Percentiles rank a stretch among this genome's conserved stretches.
Evolutionary conservation across 2,888 invertebrate genomes (phyloP).

Genomic region (Eristalinus sepulchralis): DNA sequence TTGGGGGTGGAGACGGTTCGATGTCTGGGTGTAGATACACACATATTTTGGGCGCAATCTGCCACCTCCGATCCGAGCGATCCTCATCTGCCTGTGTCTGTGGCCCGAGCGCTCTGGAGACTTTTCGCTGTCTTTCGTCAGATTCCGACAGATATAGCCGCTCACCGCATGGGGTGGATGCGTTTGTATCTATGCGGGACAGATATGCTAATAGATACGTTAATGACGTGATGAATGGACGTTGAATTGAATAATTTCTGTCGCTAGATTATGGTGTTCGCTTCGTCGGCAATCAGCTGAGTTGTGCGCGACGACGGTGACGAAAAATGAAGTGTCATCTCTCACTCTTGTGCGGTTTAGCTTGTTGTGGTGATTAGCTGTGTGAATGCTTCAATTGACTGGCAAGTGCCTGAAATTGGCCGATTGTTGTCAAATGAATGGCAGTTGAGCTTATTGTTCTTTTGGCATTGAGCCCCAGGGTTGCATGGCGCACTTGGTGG

Average conservation of each 20-base stretch:
- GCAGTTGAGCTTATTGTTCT: background rate
- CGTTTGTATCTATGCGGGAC: background rate
- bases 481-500: background rate
- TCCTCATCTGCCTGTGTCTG: background rate
- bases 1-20: background rate
- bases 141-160: background rate
- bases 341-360: background rate
- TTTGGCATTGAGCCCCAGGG: background rate
- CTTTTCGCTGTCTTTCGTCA: background rate
- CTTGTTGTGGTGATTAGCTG: background rate
- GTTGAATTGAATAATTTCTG: conserved; percentile 36
- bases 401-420: background rate
- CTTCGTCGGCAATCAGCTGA: conserved; percentile 36
- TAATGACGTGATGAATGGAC: conserved; percentile 58
- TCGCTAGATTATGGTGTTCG: background rate
- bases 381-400: background rate
- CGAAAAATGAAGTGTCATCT: conserved; percentile 1
- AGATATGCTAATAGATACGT: conserved; percentile 57
- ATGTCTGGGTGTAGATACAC: background rate
- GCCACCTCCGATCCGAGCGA: background rate
- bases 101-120: background rate
- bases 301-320: background rate
- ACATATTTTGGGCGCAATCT: conserved; percentile 37
- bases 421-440: background rate
- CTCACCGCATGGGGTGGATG: background rate